A percentile compares a stretch with the other conserved stretches of the same genome.
Evolutionary conservation across 2,113 vertebrate species (phyloP).

Genomic region (Cathartes aura): DNA sequence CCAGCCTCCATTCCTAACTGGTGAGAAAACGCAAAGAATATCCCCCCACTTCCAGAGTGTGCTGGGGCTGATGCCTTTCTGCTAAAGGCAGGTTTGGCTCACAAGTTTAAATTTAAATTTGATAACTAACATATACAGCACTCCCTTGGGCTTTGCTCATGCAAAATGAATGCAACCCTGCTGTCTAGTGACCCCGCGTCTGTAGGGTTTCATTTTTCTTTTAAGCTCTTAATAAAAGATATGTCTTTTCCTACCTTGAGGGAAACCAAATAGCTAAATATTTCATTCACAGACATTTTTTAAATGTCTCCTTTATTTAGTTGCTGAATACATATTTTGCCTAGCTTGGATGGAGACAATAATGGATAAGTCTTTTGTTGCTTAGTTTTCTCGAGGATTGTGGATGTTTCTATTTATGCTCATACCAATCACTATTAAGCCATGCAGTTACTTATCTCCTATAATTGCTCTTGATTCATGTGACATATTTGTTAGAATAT

Average conservation of each 20-base stretch:
- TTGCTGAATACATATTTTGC: background rate
- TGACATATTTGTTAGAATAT: background rate
- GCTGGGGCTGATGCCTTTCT: background rate
- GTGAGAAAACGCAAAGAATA: background rate
- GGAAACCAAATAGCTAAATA: slow-evolving; percentile 22
- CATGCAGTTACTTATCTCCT: background rate
- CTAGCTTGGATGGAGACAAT: background rate
- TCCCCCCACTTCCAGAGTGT: background rate
- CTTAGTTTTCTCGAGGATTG: background rate
- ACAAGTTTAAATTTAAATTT: slow-evolving; percentile 35
- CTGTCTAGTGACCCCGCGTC: background rate
- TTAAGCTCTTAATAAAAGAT: slow-evolving; percentile 19
- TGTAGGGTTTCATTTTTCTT: slow-evolving; percentile 8
- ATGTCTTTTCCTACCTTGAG: background rate
- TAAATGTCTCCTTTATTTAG: background rate
- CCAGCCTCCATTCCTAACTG: background rate
- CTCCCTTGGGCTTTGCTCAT: slow-evolving; percentile 27
- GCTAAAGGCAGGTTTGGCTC: background rate
- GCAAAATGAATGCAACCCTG: slow-evolving; percentile 12
- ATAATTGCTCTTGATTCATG: background rate
- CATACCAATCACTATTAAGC: background rate
- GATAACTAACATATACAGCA: slow-evolving; percentile 35
- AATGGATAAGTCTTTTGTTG: background rate
- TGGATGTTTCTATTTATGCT: background rate
- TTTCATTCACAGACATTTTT: slow-evolving; percentile 4